phyloP scores from a whole-genome alignment of 2,888 invertebrate genomes.

The Sinotaia quadrata region DNA sequence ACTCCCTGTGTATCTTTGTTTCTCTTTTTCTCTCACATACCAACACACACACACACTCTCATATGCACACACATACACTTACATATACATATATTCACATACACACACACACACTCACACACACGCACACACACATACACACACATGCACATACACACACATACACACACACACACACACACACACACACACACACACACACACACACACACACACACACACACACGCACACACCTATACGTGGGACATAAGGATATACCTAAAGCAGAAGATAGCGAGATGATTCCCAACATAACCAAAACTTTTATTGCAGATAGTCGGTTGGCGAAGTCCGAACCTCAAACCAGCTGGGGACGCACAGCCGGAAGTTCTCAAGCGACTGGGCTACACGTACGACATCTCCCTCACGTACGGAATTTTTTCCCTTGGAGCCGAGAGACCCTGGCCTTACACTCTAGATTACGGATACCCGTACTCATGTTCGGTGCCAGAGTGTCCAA shows the following conservation, averaged over 20 bases:
- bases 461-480: slow-evolving; percentile 71
- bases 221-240: background rate
- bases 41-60: no score
- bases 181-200: no score
- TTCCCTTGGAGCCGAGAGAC: slow-evolving; percentile 29
- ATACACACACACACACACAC: no score
- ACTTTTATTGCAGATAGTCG: slow-evolving; percentile 44
- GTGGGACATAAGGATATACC: background rate
- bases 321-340: slow-evolving; percentile 60
- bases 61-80: no score
- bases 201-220: no score
- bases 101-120: no score
- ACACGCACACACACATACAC: no score
- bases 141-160: no score
- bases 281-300: background rate
- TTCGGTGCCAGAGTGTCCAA: slow-evolving; percentile 56
- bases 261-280: background rate
- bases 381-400: slow-evolving; percentile 57
- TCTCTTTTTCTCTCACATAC: no score
- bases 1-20: no score
- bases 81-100: no score
- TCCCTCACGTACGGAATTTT: slow-evolving; percentile 41
- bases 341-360: slow-evolving; percentile 52
- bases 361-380: slow-evolving; percentile 32
- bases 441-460: slow-evolving; percentile 88